phyloP scores from a whole-genome alignment of 2,797 vertebrate genomes.

The Gambelia wislizenii region DNA sequence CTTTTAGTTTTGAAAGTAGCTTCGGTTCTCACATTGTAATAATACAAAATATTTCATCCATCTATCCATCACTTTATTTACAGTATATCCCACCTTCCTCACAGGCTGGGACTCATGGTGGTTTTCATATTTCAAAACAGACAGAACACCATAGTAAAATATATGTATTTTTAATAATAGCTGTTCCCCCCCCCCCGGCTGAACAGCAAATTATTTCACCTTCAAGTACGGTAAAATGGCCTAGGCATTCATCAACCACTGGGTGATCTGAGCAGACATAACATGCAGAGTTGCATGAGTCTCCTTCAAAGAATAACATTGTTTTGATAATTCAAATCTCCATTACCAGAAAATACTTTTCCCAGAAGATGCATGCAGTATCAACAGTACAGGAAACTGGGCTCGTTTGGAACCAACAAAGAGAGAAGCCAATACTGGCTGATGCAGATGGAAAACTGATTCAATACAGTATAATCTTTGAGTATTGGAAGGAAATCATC shows the following conservation, averaged over 20 bases:
- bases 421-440: background rate
- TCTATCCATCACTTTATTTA: too few species aligned
- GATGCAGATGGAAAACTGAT: background rate
- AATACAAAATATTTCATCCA: background rate
- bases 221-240: background rate
- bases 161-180: too few species aligned
- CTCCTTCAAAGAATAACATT: too few species aligned
- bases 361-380: background rate
- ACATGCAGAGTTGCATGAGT: background rate
- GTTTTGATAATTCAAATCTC: background rate
- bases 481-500: background rate
- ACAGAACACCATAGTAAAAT: background rate
- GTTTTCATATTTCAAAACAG: background rate
- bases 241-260: background rate
- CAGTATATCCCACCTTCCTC: too few species aligned
- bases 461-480: background rate
- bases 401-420: background rate
- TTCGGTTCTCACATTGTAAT: background rate
- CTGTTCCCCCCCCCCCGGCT: too few species aligned
- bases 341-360: background rate
- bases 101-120: too few species aligned
- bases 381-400: background rate
- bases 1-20: background rate
- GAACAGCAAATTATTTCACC: background rate
- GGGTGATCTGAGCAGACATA: background rate